Percentiles rank a stretch among this genome's conserved stretches.
Evolutionary conservation across 2,888 invertebrate genomes (phyloP).

Genomic region (Abrostola tripartita): DNA sequence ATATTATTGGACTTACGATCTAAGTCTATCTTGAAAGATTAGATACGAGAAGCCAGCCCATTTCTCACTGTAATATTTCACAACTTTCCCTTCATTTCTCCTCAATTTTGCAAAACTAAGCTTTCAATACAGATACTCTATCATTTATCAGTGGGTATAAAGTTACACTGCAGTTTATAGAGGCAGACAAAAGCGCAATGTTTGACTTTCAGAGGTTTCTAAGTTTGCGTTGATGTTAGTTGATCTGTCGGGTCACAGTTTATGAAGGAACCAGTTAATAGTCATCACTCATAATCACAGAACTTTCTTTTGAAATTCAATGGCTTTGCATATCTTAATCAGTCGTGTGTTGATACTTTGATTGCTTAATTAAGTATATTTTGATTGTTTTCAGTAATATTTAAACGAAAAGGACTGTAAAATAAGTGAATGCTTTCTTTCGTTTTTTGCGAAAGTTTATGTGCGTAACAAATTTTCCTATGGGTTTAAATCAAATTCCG

Average conservation of each 20-base stretch:
- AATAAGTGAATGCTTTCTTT: no score
- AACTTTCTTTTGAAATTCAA: no score
- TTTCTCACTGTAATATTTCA: conserved; percentile 33
- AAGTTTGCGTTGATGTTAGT: not conserved
- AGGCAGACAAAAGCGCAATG: not conserved
- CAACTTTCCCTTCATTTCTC: conserved; percentile 38
- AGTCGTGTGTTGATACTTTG: no score
- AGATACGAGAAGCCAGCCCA: conserved; percentile 26
- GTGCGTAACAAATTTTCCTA: no score
- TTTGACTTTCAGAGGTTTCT: not conserved
- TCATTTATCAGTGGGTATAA: conserved; percentile 4
- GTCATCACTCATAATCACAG: no score
- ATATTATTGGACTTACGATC: conserved; percentile 25
- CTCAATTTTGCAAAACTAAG: conserved; percentile 27
- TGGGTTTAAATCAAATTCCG: no score
- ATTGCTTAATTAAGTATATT: no score
- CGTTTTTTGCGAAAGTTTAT: no score
- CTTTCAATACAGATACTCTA: not conserved
- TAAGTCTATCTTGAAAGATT: conserved; percentile 37
- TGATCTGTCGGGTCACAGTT: not conserved
- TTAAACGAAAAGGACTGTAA: no score
- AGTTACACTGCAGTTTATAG: not conserved
- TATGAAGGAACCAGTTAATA: not conserved
- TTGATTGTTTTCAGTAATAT: no score
- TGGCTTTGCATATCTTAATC: no score